These are phyloP conservation scores for Crioceris asparagi DNA, from an alignment of 2,888 invertebrate genomes.

Conservation along the genomic window DNA sequence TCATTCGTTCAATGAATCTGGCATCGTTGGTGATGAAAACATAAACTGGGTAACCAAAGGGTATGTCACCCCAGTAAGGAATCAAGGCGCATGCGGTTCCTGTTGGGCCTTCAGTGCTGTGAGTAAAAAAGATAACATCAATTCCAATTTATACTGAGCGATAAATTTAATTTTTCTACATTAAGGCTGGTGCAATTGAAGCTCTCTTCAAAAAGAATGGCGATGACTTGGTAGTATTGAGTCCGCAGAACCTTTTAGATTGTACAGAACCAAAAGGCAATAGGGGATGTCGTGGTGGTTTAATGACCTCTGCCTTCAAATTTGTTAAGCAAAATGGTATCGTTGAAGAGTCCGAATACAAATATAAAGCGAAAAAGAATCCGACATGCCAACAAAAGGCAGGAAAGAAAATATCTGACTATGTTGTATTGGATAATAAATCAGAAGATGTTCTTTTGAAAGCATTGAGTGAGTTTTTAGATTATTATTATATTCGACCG, in stretches of 20 bases:
- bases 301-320: slow-evolving; percentile 33
- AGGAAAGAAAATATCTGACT: no score
- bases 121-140: no score
- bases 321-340: slow-evolving; percentile 34
- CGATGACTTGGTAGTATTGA: slow-evolving; percentile 30
- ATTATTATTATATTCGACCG: no score
- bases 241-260: slow-evolving; percentile 35
- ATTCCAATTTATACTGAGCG: no score
- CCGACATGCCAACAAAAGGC: no score
- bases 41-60: slow-evolving; percentile 12
- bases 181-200: slow-evolving; percentile 29
- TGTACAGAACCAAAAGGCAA: slow-evolving; percentile 33
- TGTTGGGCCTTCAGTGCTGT: slow-evolving; percentile 13
- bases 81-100: slow-evolving; percentile 10
- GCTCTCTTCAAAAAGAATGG: slow-evolving; percentile 19
- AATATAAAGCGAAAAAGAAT: slow-evolving; percentile 29
- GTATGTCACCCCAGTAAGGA: slow-evolving; percentile 7
- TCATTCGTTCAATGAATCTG: neutral
- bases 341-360: slow-evolving; percentile 31
- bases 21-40: slow-evolving; percentile 2
- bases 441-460: no score
- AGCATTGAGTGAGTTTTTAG: no score
- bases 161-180: neutral
- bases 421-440: no score
- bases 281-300: slow-evolving; percentile 35